phyloP scores from a whole-genome alignment of 2,888 invertebrate genomes.

The Scaptomyza flava region DNA sequence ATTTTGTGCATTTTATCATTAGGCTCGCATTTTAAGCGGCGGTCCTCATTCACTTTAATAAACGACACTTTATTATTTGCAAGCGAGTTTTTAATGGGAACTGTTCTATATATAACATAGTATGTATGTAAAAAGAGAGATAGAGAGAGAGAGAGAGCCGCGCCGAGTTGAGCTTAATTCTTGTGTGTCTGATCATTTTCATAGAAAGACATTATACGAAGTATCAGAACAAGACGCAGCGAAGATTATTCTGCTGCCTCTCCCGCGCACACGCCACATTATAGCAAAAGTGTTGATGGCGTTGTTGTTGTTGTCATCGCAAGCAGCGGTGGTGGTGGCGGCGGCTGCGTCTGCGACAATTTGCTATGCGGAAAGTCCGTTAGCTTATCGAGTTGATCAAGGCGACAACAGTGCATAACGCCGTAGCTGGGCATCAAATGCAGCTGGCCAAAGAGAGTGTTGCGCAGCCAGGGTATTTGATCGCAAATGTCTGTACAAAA shows the following conservation, averaged over 20 bases:
- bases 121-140: neutral
- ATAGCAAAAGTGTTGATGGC: neutral
- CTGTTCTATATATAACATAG: neutral
- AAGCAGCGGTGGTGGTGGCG: neutral
- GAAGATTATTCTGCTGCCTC: neutral
- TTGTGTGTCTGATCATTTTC: neutral
- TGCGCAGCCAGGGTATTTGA: constrained; percentile 49
- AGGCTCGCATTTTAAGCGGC: constrained; percentile 7
- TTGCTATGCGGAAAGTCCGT: constrained; percentile 23
- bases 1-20: constrained; percentile 29
- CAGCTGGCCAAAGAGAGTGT: constrained; percentile 36
- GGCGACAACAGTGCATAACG: constrained; percentile 46
- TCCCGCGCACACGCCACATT: neutral
- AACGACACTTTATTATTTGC: constrained; percentile 19
- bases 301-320: neutral
- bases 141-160: neutral
- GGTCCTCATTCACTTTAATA: constrained; percentile 4
- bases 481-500: constrained; percentile 44
- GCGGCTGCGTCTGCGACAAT: neutral
- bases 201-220: neutral
- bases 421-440: constrained; percentile 49
- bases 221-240: neutral
- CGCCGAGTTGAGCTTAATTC: neutral
- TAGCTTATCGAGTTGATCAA: constrained; percentile 35
- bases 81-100: constrained; percentile 10